Conservation (phyloP, 2,113 vertebrate genomes). For the Aegotheles bennettii region DNA sequence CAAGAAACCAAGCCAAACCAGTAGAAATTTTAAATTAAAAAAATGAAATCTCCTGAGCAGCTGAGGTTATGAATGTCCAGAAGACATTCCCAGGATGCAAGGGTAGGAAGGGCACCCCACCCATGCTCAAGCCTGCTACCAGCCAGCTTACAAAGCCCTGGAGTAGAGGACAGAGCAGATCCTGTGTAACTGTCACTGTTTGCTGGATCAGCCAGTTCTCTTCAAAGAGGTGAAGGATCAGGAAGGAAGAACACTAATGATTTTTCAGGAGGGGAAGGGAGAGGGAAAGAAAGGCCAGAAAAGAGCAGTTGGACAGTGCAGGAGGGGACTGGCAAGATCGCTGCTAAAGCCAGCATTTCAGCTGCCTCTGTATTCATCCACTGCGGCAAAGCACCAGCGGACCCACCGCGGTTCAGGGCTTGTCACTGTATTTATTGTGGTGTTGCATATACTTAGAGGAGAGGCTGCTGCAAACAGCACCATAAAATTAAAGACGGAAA, state of each 20-base stretch:
- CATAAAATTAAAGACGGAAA: not conserved
- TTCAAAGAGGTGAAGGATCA: not conserved
- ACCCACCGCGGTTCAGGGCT: not conserved
- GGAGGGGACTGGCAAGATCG: not conserved
- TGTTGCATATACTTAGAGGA: not conserved
- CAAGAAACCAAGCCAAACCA: not conserved
- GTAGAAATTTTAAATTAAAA: not conserved
- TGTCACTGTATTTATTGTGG: not conserved
- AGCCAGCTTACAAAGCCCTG: not conserved
- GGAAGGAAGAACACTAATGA: not conserved
- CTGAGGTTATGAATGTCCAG: not conserved
- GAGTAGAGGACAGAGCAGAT: not conserved
- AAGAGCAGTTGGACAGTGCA: rapidly evolving
- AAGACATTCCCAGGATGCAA: not conserved
- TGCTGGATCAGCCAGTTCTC: not conserved
- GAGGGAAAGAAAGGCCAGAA: not conserved
- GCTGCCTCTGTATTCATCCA: not conserved
- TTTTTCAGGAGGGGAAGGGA: not conserved
- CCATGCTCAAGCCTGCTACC: not conserved
- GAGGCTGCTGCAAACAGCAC: not conserved
- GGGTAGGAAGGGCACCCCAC: not conserved
- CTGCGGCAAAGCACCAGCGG: not conserved
- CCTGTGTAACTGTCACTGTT: not conserved
- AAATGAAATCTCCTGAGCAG: not conserved
- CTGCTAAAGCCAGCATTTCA: not conserved